Base-by-base conservation (phyloP, 2,113 vertebrate species). In the Brachyhypopomus occidentalis region DNA sequence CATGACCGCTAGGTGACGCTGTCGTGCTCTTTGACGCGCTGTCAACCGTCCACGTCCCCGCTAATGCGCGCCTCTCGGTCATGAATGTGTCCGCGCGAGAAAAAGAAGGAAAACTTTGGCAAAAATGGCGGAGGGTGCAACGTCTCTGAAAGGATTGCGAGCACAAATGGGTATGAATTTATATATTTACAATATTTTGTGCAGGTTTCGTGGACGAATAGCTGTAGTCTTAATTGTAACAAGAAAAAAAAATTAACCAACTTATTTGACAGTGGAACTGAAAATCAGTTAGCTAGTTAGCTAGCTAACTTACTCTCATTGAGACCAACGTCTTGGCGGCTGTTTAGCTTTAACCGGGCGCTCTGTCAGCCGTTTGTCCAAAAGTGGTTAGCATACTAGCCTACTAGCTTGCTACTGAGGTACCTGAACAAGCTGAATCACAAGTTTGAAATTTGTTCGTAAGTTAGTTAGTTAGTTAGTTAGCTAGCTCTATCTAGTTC, bases 111-210 rank as follows among this genome's bases (percentile, higher is more conserved):
- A 91, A 93, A 92, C 86, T 91, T 92, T 75, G 84, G 59, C 34
- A 92, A 92, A 92, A 92, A 94, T 95, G 94, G 93, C 94, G 92
- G 93, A 95, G 87, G 91, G 92, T 66, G 69, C 92, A 48, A 86
- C 91, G 88, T 93, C 91, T 89, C 92, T 95, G 83, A 95, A 93
- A 90, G 92, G 88, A 87, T 86, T 94, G 84, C 90, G 94, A 86
- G 90, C 91, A 70, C 93, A 95, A 84, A 90, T 93, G 86, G 93
- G 94, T 95, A 89, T 91, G 93, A 78, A 72, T 75, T 79, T 5
- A 73, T 25, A 3, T 5, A 4, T 45, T 70, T 64, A 0, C 27
- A 62, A 12, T 0, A 0, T 9, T 48, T 69, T 55, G 55, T 2
- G 11, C 5, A 5, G 12, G 5, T 41, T 22, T 67, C 3, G 19